A percentile compares a stretch with the other conserved stretches of the same genome.
These are phyloP conservation scores for pig (Sus scrofa) DNA, from an alignment of 2,113 vertebrate genomes.

Conservation along the genomic window DNA sequence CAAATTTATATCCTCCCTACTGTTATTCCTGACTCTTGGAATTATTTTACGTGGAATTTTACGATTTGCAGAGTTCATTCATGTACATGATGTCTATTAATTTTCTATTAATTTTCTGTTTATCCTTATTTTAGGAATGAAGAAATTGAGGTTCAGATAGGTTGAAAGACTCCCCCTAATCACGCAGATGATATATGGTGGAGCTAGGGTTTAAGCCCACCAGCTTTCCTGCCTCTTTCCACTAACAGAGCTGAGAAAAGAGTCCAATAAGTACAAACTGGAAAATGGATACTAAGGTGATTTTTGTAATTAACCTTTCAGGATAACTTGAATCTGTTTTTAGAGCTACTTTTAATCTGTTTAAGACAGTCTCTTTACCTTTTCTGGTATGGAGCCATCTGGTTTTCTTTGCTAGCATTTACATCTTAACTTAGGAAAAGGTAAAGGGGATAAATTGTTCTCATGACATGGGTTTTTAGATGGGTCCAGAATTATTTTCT, in stretches of 20 bases:
- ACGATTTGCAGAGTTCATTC: not conserved
- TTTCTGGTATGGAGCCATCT: not conserved
- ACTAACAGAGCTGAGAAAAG: not conserved
- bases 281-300: not conserved
- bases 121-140: constrained; percentile 1
- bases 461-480: constrained; percentile 46
- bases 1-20: not conserved
- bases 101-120: not conserved
- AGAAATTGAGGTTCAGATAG: not conserved
- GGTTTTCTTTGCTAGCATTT: constrained; percentile 19
- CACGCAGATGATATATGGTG: not conserved
- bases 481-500: constrained; percentile 42
- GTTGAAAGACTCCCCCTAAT: not conserved
- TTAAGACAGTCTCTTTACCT: constrained; percentile 30
- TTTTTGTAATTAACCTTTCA: not conserved
- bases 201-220: not conserved
- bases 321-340: not conserved
- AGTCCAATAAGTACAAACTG: not conserved
- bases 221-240: not conserved
- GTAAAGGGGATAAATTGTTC: constrained; percentile 43
- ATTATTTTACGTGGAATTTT: not conserved
- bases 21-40: not conserved
- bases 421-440: constrained; percentile 28
- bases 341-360: not conserved
- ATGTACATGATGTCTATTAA: not conserved